Conservation (phyloP, 2,888 invertebrate species). For the Trachelus tabidus region DNA sequence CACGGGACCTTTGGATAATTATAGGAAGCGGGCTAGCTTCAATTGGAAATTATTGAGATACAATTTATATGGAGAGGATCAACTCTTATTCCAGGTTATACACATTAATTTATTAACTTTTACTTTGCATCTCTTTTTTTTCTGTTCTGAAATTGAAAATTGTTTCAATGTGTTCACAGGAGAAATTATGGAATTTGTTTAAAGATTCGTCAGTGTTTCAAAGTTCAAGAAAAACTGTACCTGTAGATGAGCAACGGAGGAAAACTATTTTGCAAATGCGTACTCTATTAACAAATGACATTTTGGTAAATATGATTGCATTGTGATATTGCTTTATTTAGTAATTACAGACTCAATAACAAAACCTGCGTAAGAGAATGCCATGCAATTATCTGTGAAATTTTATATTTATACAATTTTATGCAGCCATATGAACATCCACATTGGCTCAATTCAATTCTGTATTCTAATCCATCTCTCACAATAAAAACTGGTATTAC, state of each 20-base stretch:
- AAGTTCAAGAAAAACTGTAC: constrained; percentile 70
- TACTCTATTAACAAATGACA: constrained; percentile 33
- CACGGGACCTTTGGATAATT: constrained; percentile 81
- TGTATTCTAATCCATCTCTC: constrained; percentile 60
- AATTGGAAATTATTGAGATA: constrained; percentile 88
- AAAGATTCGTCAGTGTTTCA: constrained; percentile 83
- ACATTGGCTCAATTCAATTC: constrained; percentile 41
- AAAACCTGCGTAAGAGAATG: background rate
- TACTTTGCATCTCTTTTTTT: constrained; percentile 12
- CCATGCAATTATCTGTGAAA: constrained; percentile 77
- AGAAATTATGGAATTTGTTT: constrained; percentile 81
- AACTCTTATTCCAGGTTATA: constrained; percentile 81
- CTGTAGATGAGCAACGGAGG: constrained; percentile 79
- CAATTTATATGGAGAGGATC: constrained; percentile 82
- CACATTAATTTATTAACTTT: background rate
- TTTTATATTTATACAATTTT: constrained; percentile 73
- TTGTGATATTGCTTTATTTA: background rate
- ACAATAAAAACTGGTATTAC: constrained; percentile 58
- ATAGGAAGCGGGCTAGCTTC: constrained; percentile 83
- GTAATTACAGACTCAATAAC: background rate
- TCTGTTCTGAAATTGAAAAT: constrained; percentile 34
- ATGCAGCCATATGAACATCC: constrained; percentile 25
- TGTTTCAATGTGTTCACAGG: constrained; percentile 66
- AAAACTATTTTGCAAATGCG: constrained; percentile 49
- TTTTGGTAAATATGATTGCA: constrained; percentile 30